A percentile compares a stretch with the other conserved stretches of the same genome.
Evolutionary conservation across 2,888 invertebrate species (phyloP).

Genomic region (Apeira syringaria): DNA sequence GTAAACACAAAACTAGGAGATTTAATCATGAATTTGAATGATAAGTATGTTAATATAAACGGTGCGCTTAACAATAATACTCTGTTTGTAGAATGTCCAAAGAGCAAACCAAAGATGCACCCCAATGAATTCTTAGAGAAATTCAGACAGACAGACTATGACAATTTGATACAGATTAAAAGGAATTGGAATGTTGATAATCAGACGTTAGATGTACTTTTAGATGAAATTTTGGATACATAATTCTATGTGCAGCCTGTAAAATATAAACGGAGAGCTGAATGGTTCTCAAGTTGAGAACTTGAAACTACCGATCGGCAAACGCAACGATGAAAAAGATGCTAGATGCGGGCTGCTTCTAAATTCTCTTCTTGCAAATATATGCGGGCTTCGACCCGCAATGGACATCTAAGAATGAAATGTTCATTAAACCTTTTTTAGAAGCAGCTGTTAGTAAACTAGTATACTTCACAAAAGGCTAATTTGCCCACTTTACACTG

Average conservation of each 20-base stretch:
- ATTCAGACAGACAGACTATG: constrained; percentile 69
- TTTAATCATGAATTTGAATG: constrained; percentile 80
- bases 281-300: too few relatives aligned
- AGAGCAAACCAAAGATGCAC: constrained; percentile 27
- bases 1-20: constrained; percentile 78
- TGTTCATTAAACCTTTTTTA: too few relatives aligned
- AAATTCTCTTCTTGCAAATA: too few relatives aligned
- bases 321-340: too few relatives aligned
- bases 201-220: constrained; percentile 62
- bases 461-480: too few relatives aligned
- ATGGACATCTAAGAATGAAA: too few relatives aligned
- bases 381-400: too few relatives aligned
- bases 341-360: too few relatives aligned
- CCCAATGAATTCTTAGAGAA: constrained; percentile 45
- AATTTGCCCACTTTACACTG: too few relatives aligned
- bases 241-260: neutral
- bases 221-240: constrained; percentile 35
- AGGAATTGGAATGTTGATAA: constrained; percentile 82
- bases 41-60: constrained; percentile 38
- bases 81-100: neutral
- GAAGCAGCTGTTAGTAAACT: too few relatives aligned
- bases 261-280: too few relatives aligned
- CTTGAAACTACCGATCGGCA: too few relatives aligned
- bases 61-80: constrained; percentile 22
- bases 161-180: constrained; percentile 77